A percentile compares a stretch with the other conserved stretches of the same genome.
Conservation (phyloP, 2,888 invertebrate species). For the Elysia crispata region DNA sequence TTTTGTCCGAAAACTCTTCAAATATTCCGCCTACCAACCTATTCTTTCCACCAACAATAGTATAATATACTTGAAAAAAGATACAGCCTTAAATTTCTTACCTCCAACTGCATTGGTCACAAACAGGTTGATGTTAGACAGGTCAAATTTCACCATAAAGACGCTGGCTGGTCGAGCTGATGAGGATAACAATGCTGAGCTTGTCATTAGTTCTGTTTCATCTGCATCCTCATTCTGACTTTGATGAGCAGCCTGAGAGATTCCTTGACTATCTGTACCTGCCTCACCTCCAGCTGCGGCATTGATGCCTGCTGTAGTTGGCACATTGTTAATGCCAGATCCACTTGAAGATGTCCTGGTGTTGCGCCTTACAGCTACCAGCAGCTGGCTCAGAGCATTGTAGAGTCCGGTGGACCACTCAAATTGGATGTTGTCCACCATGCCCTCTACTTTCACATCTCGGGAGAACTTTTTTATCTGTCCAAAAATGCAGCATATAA, state of each 20-base stretch:
- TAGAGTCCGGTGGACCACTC: slow-evolving; percentile 71
- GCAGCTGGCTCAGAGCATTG: slow-evolving; percentile 60
- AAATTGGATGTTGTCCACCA: slow-evolving; percentile 70
- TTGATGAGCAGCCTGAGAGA: not conserved
- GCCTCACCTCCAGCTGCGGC: not conserved
- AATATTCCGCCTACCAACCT: no score
- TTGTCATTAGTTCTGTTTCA: not conserved
- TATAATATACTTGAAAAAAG: no score
- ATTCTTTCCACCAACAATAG: no score
- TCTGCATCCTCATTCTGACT: not conserved
- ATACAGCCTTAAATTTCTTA: slow-evolving; percentile 47
- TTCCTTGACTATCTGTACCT: not conserved
- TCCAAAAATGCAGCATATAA: no score
- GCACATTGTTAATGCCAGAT: not conserved
- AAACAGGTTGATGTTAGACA: slow-evolving; percentile 66
- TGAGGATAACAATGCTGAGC: slow-evolving; percentile 7
- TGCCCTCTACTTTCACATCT: slow-evolving; percentile 65
- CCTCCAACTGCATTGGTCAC: slow-evolving; percentile 67
- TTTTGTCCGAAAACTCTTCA: no score
- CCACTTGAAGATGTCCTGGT: not conserved
- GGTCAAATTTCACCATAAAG: slow-evolving; percentile 53
- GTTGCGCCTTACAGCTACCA: slow-evolving; percentile 56
- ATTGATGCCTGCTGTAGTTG: not conserved
- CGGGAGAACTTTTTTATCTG: slow-evolving; percentile 66
- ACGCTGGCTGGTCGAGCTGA: not conserved